These are phyloP conservation scores for Catostylus mosaicus DNA, from an alignment of 30 jellyfish, hydroid and myxozoan genomes.

Conservation along the genomic window DNA sequence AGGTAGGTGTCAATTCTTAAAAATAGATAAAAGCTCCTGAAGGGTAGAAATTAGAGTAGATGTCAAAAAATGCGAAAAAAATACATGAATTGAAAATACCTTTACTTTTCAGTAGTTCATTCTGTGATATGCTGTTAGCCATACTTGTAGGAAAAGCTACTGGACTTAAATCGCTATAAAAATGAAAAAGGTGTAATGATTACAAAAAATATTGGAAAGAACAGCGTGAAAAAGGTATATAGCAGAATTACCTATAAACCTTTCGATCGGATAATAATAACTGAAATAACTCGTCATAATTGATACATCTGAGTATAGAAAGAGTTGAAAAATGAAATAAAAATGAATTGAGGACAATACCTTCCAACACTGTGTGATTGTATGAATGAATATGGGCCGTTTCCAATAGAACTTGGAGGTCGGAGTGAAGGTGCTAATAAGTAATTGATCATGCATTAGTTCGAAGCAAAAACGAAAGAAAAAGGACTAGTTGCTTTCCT, in stretches of 20 bases:
- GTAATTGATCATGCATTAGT: no score
- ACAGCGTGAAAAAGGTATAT: no score
- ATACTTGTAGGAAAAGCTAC: slow-evolving; percentile 88
- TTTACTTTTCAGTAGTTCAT: slow-evolving; percentile 43
- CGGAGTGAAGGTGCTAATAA: slow-evolving; percentile 75
- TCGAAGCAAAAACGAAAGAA: no score
- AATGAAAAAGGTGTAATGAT: slow-evolving; percentile 14
- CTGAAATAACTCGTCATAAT: neutral
- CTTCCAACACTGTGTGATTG: slow-evolving; percentile 88
- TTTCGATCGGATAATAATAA: no score
- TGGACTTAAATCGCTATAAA: slow-evolving; percentile 89
- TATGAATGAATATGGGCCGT: slow-evolving; percentile 97
- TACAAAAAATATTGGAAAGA: no score
- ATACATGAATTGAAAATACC: neutral
- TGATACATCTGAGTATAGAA: neutral
- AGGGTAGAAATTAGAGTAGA: neutral
- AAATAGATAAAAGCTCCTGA: neutral
- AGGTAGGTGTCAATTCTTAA: neutral
- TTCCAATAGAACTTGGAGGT: slow-evolving; percentile 87
- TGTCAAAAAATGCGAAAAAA: neutral
- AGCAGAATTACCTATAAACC: no score
- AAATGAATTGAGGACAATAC: slow-evolving; percentile 23
- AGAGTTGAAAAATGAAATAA: neutral
- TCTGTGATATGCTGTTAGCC: slow-evolving; percentile 78
- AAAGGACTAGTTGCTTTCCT: no score